Conservation (phyloP, 1,140 invertebrate genomes). For the Orussus abietinus region DNA sequence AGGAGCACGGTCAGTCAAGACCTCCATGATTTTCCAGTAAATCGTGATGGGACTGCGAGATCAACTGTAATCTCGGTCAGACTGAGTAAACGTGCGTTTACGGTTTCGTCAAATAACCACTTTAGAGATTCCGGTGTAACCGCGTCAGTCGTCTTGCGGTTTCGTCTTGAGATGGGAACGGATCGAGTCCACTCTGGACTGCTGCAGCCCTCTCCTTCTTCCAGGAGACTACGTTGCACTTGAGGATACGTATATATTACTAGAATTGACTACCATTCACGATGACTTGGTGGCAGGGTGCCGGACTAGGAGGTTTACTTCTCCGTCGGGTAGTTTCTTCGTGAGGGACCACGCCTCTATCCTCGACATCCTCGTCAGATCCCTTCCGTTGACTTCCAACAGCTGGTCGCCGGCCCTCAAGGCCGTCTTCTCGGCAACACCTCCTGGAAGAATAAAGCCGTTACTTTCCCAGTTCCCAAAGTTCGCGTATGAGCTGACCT, state of each 20-base stretch:
- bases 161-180: no score
- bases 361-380: conserved; percentile 77
- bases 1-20: no score
- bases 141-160: no score
- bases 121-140: no score
- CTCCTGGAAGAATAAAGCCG: conserved; percentile 61
- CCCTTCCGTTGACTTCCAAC: conserved; percentile 74
- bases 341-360: conserved; percentile 92
- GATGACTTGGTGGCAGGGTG: conserved; percentile 51
- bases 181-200: no score
- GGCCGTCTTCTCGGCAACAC: conserved; percentile 82
- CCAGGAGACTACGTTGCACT: no score
- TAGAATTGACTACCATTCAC: conserved; percentile 33
- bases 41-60: no score
- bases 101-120: conserved; percentile 7
- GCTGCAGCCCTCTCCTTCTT: no score
- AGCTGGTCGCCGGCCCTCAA: conserved; percentile 84
- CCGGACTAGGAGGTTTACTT: conserved; percentile 60
- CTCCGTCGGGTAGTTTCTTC: conserved; percentile 81
- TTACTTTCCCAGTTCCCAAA: conserved; percentile 5
- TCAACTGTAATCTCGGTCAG: no score
- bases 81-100: not conserved
- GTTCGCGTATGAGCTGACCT: conserved; percentile 25
- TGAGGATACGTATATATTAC: conserved; percentile 10
- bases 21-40: no score